phyloP scores from a whole-genome alignment of 2,797 vertebrate genomes.

The Momotus momota region DNA sequence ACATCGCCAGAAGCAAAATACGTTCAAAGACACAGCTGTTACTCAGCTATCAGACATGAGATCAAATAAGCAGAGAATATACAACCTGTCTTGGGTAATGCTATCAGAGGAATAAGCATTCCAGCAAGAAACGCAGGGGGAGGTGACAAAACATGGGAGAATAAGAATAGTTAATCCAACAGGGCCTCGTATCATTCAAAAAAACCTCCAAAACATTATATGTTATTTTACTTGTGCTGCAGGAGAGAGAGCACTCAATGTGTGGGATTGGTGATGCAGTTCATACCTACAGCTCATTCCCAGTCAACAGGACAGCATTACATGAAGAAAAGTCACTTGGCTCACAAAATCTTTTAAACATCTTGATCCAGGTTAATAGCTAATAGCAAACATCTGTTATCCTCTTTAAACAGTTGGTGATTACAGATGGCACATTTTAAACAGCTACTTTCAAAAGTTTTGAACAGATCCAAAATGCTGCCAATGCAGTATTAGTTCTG shows the following conservation, averaged over 20 bases:
- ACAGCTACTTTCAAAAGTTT: background rate
- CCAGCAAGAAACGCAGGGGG: background rate
- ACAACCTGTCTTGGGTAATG: background rate
- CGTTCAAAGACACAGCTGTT: background rate
- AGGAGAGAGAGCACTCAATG: background rate
- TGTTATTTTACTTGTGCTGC: background rate
- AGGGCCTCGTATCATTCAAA: background rate
- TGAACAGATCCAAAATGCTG: background rate
- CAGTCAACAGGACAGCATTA: background rate
- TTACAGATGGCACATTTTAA: conserved; percentile 26
- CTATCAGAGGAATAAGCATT: background rate
- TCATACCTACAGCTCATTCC: background rate
- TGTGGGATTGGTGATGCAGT: background rate
- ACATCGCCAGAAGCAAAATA: background rate
- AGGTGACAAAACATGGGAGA: background rate
- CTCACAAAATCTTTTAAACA: background rate
- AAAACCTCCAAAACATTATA: background rate
- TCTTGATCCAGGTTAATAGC: background rate
- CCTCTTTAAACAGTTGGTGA: conserved; percentile 16
- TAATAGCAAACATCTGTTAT: background rate
- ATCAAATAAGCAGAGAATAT: background rate
- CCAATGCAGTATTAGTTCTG: background rate
- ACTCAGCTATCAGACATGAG: background rate
- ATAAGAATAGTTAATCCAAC: background rate
- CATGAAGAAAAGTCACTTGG: background rate